Conservation (phyloP, 2,113 vertebrate species). For the Chrysemys picta region DNA sequence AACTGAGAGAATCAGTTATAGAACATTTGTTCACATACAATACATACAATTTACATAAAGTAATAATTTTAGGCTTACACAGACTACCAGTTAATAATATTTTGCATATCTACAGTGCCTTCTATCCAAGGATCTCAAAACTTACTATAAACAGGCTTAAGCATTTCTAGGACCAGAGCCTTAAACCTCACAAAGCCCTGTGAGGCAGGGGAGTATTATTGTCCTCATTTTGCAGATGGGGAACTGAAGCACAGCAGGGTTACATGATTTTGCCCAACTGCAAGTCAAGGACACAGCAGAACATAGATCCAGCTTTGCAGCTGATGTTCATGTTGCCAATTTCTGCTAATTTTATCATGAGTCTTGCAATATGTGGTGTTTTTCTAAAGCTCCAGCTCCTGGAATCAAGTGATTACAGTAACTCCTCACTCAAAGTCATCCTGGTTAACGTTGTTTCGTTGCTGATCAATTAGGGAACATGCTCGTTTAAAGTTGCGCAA, state of each 20-base stretch:
- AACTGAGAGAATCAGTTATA: background rate
- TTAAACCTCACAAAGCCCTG: background rate
- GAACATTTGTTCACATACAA: background rate
- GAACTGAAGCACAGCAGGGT: background rate
- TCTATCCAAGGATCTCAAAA: background rate
- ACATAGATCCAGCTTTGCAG: background rate
- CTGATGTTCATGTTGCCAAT: background rate
- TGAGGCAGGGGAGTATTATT: background rate
- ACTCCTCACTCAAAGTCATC: too few species aligned
- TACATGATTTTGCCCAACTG: background rate
- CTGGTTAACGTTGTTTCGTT: too few species aligned
- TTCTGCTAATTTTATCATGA: background rate
- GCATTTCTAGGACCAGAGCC: background rate
- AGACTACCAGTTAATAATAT: background rate
- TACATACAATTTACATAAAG: background rate
- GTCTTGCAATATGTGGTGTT: background rate
- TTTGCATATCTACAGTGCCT: background rate
- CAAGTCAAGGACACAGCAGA: background rate
- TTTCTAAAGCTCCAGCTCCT: background rate
- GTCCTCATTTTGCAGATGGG: background rate
- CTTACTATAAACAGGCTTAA: background rate
- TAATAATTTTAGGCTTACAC: background rate
- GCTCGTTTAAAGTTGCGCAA: too few species aligned
- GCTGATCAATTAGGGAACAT: too few species aligned
- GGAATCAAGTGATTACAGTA: background rate